Evolutionary conservation across 1,140 invertebrate genomes (phyloP).

Genomic region (Meteorus sp.): DNA sequence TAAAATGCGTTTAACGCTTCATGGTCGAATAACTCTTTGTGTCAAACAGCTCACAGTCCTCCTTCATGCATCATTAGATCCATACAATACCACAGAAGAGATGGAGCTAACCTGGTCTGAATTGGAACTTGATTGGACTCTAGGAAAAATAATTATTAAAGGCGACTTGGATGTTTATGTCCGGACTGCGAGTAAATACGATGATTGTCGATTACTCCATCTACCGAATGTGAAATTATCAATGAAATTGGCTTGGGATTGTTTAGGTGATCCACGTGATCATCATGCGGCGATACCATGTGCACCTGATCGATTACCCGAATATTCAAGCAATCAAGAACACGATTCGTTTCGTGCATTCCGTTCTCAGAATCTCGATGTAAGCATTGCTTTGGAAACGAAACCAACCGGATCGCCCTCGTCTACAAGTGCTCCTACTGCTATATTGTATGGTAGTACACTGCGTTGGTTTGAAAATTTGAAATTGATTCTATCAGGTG

Average conservation of each 20-base stretch:
- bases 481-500: conserved; percentile 93
- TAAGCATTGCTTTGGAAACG: conserved; percentile 88
- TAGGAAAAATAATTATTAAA: conserved; percentile 67
- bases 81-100: conserved; percentile 98
- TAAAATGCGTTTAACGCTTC: conserved; percentile 89
- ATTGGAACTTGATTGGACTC: conserved; percentile 93
- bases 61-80: conserved; percentile 93
- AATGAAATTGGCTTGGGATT: conserved; percentile 88
- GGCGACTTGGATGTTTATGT: conserved; percentile 78
- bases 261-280: conserved; percentile 90
- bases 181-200: conserved; percentile 96
- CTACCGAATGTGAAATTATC: conserved; percentile 86
- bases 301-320: conserved; percentile 94
- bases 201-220: conserved; percentile 91
- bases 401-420: conserved; percentile 66
- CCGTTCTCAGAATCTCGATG: conserved; percentile 89
- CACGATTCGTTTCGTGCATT: conserved; percentile 90
- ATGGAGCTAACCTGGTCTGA: conserved; percentile 97
- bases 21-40: conserved; percentile 88
- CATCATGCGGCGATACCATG: conserved; percentile 96
- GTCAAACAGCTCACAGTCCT: conserved; percentile 84
- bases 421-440: conserved; percentile 71
- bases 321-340: conserved; percentile 94
- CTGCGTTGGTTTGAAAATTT: conserved; percentile 94
- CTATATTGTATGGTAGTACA: conserved; percentile 89